Evolutionary conservation across 1,140 invertebrate species (phyloP).

Genomic region (Dolichoris vasculosae): DNA sequence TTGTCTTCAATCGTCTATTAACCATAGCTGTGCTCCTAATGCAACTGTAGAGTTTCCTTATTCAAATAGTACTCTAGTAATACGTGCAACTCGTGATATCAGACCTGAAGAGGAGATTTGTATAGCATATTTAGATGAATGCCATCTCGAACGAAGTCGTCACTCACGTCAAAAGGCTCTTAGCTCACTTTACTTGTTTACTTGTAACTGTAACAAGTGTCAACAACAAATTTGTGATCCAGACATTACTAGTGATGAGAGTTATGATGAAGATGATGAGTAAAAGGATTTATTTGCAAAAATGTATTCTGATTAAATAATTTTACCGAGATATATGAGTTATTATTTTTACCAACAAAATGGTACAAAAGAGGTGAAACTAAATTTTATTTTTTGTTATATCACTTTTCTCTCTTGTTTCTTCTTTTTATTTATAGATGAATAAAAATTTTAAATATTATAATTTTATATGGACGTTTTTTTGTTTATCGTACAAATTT

Average conservation of each 20-base stretch:
- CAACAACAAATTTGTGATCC: conserved; percentile 82
- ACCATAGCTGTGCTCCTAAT: conserved; percentile 95
- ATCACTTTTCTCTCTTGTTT: too few relatives aligned
- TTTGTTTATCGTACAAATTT: too few relatives aligned
- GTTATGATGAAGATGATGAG: conserved; percentile 57
- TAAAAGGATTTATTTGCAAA: conserved; percentile 37
- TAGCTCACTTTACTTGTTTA: conserved; percentile 90
- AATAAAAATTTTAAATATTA: neutral
- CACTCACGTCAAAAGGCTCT: conserved; percentile 90
- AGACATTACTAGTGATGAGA: conserved; percentile 84
- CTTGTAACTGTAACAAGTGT: conserved; percentile 89
- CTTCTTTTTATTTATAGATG: neutral
- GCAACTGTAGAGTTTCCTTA: conserved; percentile 89
- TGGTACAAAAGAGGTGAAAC: neutral
- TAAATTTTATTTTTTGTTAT: neutral
- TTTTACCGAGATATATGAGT: neutral
- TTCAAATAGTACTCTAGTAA: conserved; percentile 85
- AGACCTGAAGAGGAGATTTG: conserved; percentile 89
- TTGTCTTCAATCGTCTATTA: conserved; percentile 87
- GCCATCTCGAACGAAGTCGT: conserved; percentile 84
- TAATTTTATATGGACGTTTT: neutral
- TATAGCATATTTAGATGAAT: conserved; percentile 94
- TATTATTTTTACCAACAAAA: neutral
- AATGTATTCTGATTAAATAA: neutral
- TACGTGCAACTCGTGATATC: conserved; percentile 87